A percentile compares a stretch with the other conserved stretches of the same genome.
These are phyloP conservation scores for Eutolmus rufibarbis DNA, from an alignment of 2,888 invertebrate species.

Conservation along the genomic window DNA sequence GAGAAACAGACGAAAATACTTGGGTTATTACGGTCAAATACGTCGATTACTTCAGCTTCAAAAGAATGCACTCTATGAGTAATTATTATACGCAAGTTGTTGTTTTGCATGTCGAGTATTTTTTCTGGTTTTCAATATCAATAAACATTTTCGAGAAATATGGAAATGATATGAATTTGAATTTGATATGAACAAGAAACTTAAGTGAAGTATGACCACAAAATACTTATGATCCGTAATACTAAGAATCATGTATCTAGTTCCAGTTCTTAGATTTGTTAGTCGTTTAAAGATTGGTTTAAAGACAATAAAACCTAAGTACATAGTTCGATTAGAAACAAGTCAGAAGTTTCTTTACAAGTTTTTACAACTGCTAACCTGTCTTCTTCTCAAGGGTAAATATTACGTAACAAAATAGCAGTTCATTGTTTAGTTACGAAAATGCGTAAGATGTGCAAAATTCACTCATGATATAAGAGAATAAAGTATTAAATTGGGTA, in stretches of 20 bases:
- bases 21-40: not conserved
- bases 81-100: not conserved
- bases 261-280: no score
- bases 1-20: not conserved
- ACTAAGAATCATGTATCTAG: no score
- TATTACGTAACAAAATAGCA: not conserved
- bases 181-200: no score
- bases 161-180: no score
- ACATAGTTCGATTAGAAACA: not conserved
- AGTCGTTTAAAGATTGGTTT: no score
- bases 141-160: not conserved
- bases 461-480: no score
- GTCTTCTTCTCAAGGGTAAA: not conserved
- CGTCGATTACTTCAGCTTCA: not conserved
- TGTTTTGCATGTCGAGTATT: not conserved
- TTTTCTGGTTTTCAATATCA: not conserved
- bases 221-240: no score
- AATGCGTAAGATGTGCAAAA: no score
- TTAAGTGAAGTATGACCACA: no score
- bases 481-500: no score
- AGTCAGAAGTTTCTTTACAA: not conserved
- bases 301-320: not conserved
- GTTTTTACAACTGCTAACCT: not conserved
- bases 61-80: not conserved
- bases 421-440: no score